Base-by-base conservation (phyloP, 2,888 invertebrate genomes). In the Stenurella melanura region DNA sequence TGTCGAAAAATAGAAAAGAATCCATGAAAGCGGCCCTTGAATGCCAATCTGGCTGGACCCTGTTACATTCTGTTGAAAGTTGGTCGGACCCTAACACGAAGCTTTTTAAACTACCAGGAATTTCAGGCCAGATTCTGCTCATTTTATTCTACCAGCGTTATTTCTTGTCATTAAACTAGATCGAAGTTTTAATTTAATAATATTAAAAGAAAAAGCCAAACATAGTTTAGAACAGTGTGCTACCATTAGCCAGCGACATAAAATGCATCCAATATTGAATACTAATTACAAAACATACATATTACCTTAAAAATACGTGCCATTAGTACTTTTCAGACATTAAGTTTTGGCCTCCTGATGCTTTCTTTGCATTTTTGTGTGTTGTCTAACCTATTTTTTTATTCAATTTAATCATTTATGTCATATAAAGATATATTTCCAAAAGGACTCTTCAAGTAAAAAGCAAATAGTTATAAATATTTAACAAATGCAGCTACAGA, bases 41-140 rank as follows among this genome's bases (percentile, higher is more conserved):
- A 79, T 80, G 80, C 77, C 80, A 79, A 80, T 80, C 78, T 78
- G 72, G 77, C 42, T 50, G 58, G 75, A 64, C 67, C 64, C 42
- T 64, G 64, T 64, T 64, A 64, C 64, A 64, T 64, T 64, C 19
- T 64, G 64, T 42, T 18, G 64, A 64, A 64, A 64, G 64, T 64
- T 64, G 64, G 19, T 21, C 42, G 42, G 64, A 64, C 64, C 64
- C 42, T 64, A 64, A 64, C 64, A 42, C 19, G 64, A 61, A 64
- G 64, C 50, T 64, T 64, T 64, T 64, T 64, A 64, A 64, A 15
- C 42, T 64, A 17, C 19, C 19, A n/a, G 18, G 64, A 42, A 18
- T 64, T 64, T 42, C 42, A 9, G 42, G 64, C 64, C 42, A 42
- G 64, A 64, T 64, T 26, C 30, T 19, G 64, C 19, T 64, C 64